Evolutionary conservation across 2,113 vertebrate genomes (phyloP).

Genomic region (Grus americana): DNA sequence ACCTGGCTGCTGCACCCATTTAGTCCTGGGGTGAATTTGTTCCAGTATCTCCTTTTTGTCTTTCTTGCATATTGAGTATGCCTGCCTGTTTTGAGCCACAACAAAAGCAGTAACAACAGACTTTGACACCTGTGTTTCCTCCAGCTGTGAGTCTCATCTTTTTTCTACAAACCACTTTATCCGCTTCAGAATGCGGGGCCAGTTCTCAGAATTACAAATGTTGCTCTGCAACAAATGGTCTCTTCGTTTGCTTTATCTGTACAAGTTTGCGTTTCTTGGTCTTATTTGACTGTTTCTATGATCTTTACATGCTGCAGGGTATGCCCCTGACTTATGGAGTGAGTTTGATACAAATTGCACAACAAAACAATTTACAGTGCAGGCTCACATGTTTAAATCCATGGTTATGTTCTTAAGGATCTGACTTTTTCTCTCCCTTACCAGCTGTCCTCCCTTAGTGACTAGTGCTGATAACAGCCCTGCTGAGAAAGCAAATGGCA

Average conservation of each 20-base stretch:
- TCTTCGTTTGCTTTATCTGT: not conserved
- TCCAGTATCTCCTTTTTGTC: not conserved
- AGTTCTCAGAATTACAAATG: slow-evolving; percentile 45
- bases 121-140: slow-evolving; percentile 51
- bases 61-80: not conserved
- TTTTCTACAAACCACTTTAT: slow-evolving; percentile 29
- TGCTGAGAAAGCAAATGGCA: slow-evolving; percentile 50
- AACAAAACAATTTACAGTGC: slow-evolving; percentile 18
- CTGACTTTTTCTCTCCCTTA: slow-evolving; percentile 11
- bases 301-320: slow-evolving; percentile 22
- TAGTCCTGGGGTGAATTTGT: not conserved
- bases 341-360: not conserved
- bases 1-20: not conserved
- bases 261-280: not conserved
- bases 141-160: slow-evolving; percentile 44
- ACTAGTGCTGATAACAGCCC: not conserved
- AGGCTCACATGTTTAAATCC: not conserved
- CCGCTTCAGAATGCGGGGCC: not conserved
- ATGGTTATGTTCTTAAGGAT: not conserved
- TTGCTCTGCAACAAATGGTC: slow-evolving; percentile 26
- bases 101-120: slow-evolving; percentile 53
- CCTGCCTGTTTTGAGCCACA: slow-evolving; percentile 37
- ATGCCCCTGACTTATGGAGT: not conserved
- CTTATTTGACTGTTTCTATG: not conserved
- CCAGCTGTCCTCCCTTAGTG: slow-evolving; percentile 45